Conservation (phyloP, 1,140 invertebrate genomes). For the Hycleus phaleratus region DNA sequence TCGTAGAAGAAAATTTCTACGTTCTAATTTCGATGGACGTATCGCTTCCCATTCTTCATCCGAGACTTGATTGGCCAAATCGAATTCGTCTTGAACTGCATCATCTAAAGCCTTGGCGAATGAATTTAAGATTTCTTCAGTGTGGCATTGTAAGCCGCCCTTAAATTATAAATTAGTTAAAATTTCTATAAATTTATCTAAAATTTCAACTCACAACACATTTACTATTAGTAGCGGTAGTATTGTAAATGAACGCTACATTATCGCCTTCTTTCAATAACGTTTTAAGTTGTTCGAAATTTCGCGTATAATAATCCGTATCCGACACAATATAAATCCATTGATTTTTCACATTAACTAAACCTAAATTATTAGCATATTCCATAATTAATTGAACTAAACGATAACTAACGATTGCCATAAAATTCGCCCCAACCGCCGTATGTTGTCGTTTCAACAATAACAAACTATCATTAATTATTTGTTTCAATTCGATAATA, state of each 20-base stretch:
- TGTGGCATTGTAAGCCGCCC: slow-evolving; percentile 53
- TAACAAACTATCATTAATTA: slow-evolving; percentile 46
- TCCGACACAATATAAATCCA: slow-evolving; percentile 74
- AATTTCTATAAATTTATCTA: neutral
- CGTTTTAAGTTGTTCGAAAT: slow-evolving; percentile 48
- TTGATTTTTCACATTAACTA: slow-evolving; percentile 63
- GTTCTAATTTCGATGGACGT: slow-evolving; percentile 57
- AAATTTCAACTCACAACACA: slow-evolving; percentile 46
- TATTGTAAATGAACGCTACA: slow-evolving; percentile 71
- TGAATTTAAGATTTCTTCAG: slow-evolving; percentile 53
- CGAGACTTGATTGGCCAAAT: slow-evolving; percentile 61
- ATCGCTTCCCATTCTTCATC: slow-evolving; percentile 76
- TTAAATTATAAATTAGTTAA: slow-evolving; percentile 26
- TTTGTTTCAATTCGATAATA: slow-evolving; percentile 41
- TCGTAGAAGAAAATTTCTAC: slow-evolving; percentile 51
- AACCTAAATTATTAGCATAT: slow-evolving; percentile 52
- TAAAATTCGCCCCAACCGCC: slow-evolving; percentile 41
- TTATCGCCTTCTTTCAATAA: slow-evolving; percentile 70
- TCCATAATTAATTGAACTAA: slow-evolving; percentile 53
- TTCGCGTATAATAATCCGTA: slow-evolving; percentile 40
- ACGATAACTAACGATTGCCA: slow-evolving; percentile 39
- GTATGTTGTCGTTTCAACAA: slow-evolving; percentile 45
- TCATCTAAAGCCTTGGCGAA: slow-evolving; percentile 57
- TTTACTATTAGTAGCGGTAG: slow-evolving; percentile 44
- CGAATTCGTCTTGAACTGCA: slow-evolving; percentile 57